Evolutionary conservation across 2,113 vertebrate genomes (phyloP), one percentile per base, ranked within the genome.

Genomic region (Etheostoma spectabile): DNA sequence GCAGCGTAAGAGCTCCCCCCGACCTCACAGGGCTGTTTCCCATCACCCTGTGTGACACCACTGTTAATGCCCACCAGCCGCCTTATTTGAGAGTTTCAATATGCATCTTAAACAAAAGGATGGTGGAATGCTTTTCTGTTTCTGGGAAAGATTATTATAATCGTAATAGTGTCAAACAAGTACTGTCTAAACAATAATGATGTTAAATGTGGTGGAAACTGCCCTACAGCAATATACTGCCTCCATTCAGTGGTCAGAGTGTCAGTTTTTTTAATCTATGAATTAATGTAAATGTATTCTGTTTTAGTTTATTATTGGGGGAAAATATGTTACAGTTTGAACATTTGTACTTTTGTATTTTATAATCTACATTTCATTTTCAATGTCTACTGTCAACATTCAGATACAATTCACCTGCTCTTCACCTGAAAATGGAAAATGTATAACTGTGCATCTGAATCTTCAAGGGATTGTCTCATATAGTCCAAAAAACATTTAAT

Each of bases 21-120:
- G 65, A 88, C 24, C 65, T 93, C 6, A 48, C 7, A 0, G 77
- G 92, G 48, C 33, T 86, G 56, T 76, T 89, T 81, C 92, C 92
- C 60, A 91, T 94, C 59, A 77, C 90, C 51, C 13, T 94, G 1
- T 86, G 64, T 27, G 62, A 89, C 11, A 67, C 38, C 10, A 60
- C 77, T 16, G 12, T 53, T 27, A 5, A 52, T 5, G 4, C 21
- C 21, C 12, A 38, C 0, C 68, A 48, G 0, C 68, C n/a, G 6
- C 2, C 3, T 8, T n/a, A 53, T 67, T 33, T 8, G 71, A 83
- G 68, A 84, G 72, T 66, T 49, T 57, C 14, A 33, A 30, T 11
- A 52, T 22, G 27, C 7, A 6, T 38, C 3, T 24, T 46, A 30
- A 19, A 38, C 60, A 11, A 42, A 18, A 60, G 10, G 22, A 60